Evolutionary conservation across 2,113 vertebrate genomes (phyloP), one percentile per base, ranked within the genome.

Genomic region (Geococcyx californianus): DNA sequence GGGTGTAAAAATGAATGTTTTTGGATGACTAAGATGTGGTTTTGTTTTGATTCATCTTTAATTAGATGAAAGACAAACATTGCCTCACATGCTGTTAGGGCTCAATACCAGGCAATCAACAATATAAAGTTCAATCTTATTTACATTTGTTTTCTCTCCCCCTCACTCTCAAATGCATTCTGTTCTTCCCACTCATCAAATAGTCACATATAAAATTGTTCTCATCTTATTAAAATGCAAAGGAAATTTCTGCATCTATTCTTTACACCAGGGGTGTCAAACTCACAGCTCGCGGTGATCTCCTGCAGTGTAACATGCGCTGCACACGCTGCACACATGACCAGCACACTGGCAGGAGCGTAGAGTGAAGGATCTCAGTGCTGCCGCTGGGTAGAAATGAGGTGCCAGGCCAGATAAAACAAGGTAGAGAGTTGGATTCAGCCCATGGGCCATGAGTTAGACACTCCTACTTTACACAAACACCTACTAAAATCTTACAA

Each of bases 91-190:
- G 49, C 38, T 89, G 38, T 56, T 81, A 94, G 38, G 24, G 36
- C 26, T 91, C 31, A 84, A 75, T 54, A 78, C 19, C 40, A 87
- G 33, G 19, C 66, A 87, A 87, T 29, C 52, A 89, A n/a, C 25
- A 81, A 36, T 82, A 92, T 33, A 60, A 96, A 78, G n/a, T 78
- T 95, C 66, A 89, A 29, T 54, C 26, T 64, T 95, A 87, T 94
- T 93, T 96, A 89, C 33, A 89, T 52, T 95, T 91, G 18, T 89
- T 90, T 94, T 91, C 34, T 70, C 51, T 76, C 16, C 11, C 4
- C 3, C 45, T 86, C n/a, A 13, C 19, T 75, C 36, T 21, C 64
- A 84, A 91, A 60, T 51, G 12, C 47, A n/a, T 82, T 87, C 60
- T 87, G 16, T 4, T 72, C 21, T 90, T 84, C 64, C 68, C 44